A percentile compares a stretch with the other conserved stretches of the same genome.
Conservation (phyloP, 2,888 invertebrate genomes). For the Latrodectus elegans region DNA sequence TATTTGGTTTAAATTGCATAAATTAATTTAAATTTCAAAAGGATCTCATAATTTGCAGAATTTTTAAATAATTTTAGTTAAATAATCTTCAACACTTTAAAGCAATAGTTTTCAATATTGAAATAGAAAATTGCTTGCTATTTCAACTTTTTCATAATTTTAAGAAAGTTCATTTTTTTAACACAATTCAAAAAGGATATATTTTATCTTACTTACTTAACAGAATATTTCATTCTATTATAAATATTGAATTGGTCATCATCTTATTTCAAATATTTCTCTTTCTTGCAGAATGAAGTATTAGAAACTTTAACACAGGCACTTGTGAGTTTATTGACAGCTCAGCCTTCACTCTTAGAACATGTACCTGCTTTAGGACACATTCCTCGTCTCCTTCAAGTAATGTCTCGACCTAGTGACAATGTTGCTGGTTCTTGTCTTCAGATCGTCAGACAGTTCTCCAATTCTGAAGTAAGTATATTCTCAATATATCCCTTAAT, state of each 20-base stretch:
- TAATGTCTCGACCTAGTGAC: constrained; percentile 72
- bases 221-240: background rate
- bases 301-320: constrained; percentile 89
- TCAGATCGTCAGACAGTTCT: constrained; percentile 89
- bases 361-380: constrained; percentile 91
- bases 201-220: background rate
- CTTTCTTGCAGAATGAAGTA: constrained; percentile 80
- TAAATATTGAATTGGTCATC: background rate
- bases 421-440: constrained; percentile 86
- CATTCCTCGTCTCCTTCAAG: constrained; percentile 76
- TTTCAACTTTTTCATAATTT: no score
- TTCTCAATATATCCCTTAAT: constrained; percentile 2
- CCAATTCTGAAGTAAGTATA: constrained; percentile 84
- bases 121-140: no score
- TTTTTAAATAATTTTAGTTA: no score
- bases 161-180: no score
- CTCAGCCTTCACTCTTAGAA: constrained; percentile 91
- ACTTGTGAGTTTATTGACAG: constrained; percentile 86
- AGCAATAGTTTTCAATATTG: no score
- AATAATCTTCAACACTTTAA: no score
- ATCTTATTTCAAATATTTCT: background rate
- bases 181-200: no score
- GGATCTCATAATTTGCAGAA: no score
- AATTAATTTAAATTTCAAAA: no score
- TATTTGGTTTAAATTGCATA: no score